Base-by-base conservation (phyloP, 1,140 invertebrate genomes). In the Popillia japonica region DNA sequence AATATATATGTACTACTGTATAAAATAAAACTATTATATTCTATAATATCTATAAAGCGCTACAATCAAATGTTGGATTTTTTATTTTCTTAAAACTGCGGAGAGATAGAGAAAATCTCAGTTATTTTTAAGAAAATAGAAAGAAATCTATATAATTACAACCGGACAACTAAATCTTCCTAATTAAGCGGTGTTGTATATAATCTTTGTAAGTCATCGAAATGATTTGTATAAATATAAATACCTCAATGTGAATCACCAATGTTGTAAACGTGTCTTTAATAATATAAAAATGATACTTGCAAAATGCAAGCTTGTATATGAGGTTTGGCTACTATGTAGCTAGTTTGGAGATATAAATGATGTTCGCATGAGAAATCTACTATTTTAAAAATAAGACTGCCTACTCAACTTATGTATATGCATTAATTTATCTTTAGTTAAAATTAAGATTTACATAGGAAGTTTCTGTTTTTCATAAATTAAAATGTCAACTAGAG, bases 231-330 rank as follows among this genome's bases (percentile, higher is more conserved):
- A 68, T 34, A 68, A 27, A 68, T 68, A 34, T 68, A 20, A 34
- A 68, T 68, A 68, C 61, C 61, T 68, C 61, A 68, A 68, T 68
- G 61, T 68, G 61, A 68, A 68, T 68, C 61, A 68, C 61, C 61
- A 68, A 68, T 68, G 20, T 34, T 34, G 27, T 68, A 68, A 68
- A 10, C 17, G 11, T 55, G 6, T n/a, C 10, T 68, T 27, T 68
- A 64, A 34, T 34, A 34, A 34, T 34, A 34, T 34, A 34, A 34
- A 34, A 68, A 68, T 68, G 27, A 27, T 10, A 6, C 61, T 68
- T 68, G 61, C 61, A 34, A 68, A 68, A 23, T 68, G 61, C 61
- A 68, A 68, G 61, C 27, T n/a, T 9, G 8, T 68, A 68, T 9
- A 48, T 7, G n/a, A 48, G 10, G 20, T n/a, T 68, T 68, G 61